Conservation (phyloP, 2,888 invertebrate species). For the Adelphocoris suturalis region DNA sequence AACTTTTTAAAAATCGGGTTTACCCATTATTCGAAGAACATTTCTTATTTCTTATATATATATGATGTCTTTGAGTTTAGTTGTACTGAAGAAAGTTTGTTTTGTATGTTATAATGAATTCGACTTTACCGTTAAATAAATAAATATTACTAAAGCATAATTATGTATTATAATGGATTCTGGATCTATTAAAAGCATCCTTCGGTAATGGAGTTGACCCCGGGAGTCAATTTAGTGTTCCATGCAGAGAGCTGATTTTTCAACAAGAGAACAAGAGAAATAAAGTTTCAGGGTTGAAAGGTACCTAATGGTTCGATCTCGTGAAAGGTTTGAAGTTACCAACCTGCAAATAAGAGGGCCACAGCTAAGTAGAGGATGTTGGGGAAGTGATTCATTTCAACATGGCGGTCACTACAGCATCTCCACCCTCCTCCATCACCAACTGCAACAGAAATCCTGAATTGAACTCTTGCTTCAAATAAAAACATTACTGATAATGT, state of each 20-base stretch:
- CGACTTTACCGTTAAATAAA: too few relatives aligned
- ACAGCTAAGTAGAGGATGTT: conserved; percentile 72
- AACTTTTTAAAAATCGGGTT: too few relatives aligned
- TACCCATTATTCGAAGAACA: neutral
- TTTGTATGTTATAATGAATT: too few relatives aligned
- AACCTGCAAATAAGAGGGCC: conserved; percentile 73
- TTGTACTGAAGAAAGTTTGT: too few relatives aligned
- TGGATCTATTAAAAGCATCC: too few relatives aligned
- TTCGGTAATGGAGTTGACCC: too few relatives aligned
- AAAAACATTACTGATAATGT: neutral
- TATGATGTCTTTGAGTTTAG: too few relatives aligned
- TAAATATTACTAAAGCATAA: too few relatives aligned
- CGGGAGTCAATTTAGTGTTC: too few relatives aligned
- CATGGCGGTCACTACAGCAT: conserved; percentile 73
- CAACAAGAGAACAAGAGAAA: neutral
- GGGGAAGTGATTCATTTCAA: conserved; percentile 73
- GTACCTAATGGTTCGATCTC: neutral
- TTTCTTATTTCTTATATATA: too few relatives aligned
- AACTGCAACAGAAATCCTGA: conserved; percentile 55
- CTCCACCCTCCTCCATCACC: conserved; percentile 74
- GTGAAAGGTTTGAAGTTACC: conserved; percentile 20
- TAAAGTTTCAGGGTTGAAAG: neutral
- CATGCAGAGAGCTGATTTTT: too few relatives aligned
- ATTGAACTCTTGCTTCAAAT: neutral
- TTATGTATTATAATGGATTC: too few relatives aligned